Evolutionary conservation across 64 coral and sea anemone genomes (phyloP), one percentile per base, ranked within the genome.

Genomic region (Orbicella faveolata): DNA sequence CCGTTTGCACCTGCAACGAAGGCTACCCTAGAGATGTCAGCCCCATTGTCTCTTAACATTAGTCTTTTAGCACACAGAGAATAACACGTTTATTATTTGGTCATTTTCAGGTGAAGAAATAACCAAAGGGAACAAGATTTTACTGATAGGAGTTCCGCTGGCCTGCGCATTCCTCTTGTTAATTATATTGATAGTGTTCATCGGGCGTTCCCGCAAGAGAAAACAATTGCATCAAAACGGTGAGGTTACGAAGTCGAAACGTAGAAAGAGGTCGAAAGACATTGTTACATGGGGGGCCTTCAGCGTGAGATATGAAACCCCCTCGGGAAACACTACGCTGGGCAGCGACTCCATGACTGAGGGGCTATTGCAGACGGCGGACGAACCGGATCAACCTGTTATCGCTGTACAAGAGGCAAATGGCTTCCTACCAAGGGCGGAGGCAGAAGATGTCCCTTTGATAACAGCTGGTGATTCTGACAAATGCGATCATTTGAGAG

Each of bases 221-320:
- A 44, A 26, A 73, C 83, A 70, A 35, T 41, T 33, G 57, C 74
- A 52, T 64, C 52, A 92, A 63, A 73, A 92, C 52, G 79, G 83
- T 4, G 66, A 66, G 39, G 14, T 33, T 23, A 59, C 19, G 12
- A 41, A 79, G 15, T 1, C 81, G 35, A 73, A 59, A 59, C 55
- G 53, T 16, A 34, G 6, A 13, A 54, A 52, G 21, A 77, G 78
- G 30, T 86, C 73, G 17, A 87, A 53, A 39, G 51, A 65, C n/a
- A 48, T 33, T 21, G 84, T 92, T 21, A 92, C 90, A 23, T 62
- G 84, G 34, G 83, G 76, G 1, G 75, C 51, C 34, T 76, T 44
- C 16, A 92, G 90, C 21, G 66, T 92, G 33, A 61, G 83, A 36
- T 92, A 92, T 14, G 84, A 64, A 1, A 75, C 83, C 0, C 61